Conservation (phyloP, 2,113 vertebrate species). For the Leptocoma aspasia region DNA sequence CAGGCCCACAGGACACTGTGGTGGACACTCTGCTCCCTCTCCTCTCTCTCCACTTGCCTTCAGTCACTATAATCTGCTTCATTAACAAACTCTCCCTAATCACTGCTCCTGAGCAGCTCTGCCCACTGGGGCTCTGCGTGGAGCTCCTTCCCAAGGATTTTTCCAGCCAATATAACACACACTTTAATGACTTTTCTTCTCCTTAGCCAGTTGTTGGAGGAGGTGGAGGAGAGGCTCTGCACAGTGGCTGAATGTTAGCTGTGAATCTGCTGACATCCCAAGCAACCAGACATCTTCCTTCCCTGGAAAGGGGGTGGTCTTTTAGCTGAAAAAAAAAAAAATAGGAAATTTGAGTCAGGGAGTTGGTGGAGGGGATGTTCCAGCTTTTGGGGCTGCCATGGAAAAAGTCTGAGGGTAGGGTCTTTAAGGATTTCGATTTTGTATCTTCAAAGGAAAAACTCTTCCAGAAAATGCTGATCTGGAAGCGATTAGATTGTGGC, state of each 20-base stretch:
- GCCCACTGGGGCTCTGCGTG: conserved; percentile 16
- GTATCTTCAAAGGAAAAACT: neutral
- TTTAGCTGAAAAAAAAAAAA: neutral
- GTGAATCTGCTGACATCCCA: neutral
- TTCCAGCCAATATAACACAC: neutral
- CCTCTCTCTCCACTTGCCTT: neutral
- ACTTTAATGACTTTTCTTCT: conserved; percentile 22
- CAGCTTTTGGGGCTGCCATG: neutral
- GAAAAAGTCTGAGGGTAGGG: neutral
- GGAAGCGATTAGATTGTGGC: neutral
- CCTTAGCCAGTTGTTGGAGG: neutral
- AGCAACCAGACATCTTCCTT: neutral
- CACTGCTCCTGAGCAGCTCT: conserved; percentile 3
- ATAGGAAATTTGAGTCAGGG: neutral
- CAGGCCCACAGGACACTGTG: neutral
- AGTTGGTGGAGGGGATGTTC: neutral
- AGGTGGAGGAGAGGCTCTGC: neutral
- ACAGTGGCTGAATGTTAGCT: neutral
- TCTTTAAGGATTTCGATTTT: neutral
- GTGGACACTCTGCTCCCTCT: neutral
- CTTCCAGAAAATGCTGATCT: neutral
- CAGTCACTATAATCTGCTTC: conserved; percentile 33
- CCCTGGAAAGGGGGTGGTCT: neutral
- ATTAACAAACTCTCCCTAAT: conserved; percentile 52
- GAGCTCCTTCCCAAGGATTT: conserved; percentile 28